Evolutionary conservation across 2,113 vertebrate genomes (phyloP).

Genomic region (Actenoides hombroni): DNA sequence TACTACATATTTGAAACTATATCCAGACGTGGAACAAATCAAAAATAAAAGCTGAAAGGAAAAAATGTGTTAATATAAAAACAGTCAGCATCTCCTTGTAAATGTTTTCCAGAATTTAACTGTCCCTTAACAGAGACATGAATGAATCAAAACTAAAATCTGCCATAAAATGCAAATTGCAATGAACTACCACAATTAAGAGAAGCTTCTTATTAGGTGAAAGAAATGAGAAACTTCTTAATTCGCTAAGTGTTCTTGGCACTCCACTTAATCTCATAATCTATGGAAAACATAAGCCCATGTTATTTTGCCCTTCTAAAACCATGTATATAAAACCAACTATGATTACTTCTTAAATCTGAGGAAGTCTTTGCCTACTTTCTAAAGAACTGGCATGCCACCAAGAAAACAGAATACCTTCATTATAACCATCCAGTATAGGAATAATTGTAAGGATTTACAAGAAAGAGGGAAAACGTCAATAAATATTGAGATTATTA

Average conservation of each 20-base stretch:
- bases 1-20: neutral
- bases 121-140: neutral
- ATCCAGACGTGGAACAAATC: neutral
- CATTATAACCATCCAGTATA: neutral
- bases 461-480: neutral
- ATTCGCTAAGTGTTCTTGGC: neutral
- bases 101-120: neutral
- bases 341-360: neutral
- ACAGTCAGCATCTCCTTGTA: neutral
- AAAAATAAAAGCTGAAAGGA: neutral
- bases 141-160: neutral
- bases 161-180: neutral
- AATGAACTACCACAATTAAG: neutral
- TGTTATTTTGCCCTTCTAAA: neutral
- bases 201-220: neutral
- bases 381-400: neutral
- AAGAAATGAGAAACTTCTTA: neutral
- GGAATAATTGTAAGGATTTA: neutral
- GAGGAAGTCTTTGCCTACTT: neutral
- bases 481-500: neutral
- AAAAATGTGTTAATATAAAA: neutral
- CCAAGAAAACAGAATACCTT: neutral
- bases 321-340: neutral
- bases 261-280: neutral
- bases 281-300: neutral